These are phyloP conservation scores for Crepidodera aurea DNA, from an alignment of 2,888 invertebrate genomes.

Conservation along the genomic window DNA sequence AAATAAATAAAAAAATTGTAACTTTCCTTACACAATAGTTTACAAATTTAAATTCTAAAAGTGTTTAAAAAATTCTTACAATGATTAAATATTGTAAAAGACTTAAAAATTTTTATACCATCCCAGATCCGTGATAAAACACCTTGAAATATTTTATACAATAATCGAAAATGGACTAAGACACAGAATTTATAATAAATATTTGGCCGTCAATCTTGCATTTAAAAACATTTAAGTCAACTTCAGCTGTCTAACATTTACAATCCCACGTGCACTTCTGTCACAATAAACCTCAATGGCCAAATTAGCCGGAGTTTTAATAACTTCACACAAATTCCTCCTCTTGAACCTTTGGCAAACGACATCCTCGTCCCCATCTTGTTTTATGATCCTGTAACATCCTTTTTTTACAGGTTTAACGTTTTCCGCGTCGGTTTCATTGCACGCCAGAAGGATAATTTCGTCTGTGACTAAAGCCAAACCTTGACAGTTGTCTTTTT, in stretches of 20 bases:
- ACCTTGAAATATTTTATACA: no score
- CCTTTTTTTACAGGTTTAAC: constrained; percentile 14
- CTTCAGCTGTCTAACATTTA: constrained; percentile 8
- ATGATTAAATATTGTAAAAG: no score
- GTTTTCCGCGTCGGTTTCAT: background rate
- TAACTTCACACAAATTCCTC: constrained; percentile 28
- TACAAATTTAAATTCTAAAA: no score
- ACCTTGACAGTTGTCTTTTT: constrained; percentile 23
- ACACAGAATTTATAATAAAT: no score
- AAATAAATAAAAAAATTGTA: no score
- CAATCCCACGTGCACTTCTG: constrained; percentile 23
- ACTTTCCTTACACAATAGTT: no score
- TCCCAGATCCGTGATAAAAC: no score
- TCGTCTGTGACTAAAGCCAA: constrained; percentile 21
- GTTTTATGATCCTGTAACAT: constrained; percentile 29
- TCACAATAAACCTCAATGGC: constrained; percentile 29
- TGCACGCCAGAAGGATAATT: constrained; percentile 24
- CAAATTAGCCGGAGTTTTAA: constrained; percentile 30
- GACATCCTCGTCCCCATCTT: constrained; percentile 13
- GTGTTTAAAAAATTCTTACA: no score
- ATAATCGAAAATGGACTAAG: no score
- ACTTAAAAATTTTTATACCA: no score
- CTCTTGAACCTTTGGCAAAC: constrained; percentile 25
- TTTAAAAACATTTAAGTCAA: no score
- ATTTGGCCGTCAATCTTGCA: no score